These are phyloP conservation scores for Halyomorpha halys DNA, from an alignment of 1,140 invertebrate species.

Conservation along the genomic window DNA sequence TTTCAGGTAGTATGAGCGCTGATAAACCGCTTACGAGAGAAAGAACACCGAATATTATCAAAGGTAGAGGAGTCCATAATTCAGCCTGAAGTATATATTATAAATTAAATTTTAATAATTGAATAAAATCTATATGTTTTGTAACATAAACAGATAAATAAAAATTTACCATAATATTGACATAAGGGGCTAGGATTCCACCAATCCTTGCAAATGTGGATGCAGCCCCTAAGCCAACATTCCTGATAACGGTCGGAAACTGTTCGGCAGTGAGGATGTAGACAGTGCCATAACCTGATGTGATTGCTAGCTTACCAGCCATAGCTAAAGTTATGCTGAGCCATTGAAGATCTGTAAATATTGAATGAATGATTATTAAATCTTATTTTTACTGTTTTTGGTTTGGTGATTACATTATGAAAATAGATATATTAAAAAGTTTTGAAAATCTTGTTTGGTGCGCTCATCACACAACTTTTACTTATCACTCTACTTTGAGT, in stretches of 20 bases:
- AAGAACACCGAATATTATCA: constrained; percentile 58
- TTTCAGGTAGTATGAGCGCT: constrained; percentile 63
- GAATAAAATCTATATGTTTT: background rate
- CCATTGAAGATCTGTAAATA: constrained; percentile 44
- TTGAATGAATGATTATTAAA: background rate
- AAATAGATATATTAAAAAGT: no score
- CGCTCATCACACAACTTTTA: no score
- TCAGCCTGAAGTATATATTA: constrained; percentile 30
- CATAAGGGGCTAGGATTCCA: constrained; percentile 62
- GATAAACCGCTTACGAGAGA: constrained; percentile 52
- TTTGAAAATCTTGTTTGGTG: no score
- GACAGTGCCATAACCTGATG: constrained; percentile 65
- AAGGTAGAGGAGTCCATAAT: constrained; percentile 52
- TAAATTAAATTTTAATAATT: background rate
- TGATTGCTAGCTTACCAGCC: constrained; percentile 72
- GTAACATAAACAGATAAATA: constrained; percentile 2
- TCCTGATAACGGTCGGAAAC: constrained; percentile 72
- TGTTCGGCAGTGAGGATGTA: constrained; percentile 74
- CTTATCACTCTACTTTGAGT: no score
- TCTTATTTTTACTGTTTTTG: no score
- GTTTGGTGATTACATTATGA: no score
- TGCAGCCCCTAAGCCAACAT: constrained; percentile 60
- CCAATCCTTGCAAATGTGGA: constrained; percentile 68
- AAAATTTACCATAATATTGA: constrained; percentile 47
- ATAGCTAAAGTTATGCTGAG: constrained; percentile 58